phyloP scores from a whole-genome alignment of 2,888 invertebrate genomes.

The Pammene aurita region DNA sequence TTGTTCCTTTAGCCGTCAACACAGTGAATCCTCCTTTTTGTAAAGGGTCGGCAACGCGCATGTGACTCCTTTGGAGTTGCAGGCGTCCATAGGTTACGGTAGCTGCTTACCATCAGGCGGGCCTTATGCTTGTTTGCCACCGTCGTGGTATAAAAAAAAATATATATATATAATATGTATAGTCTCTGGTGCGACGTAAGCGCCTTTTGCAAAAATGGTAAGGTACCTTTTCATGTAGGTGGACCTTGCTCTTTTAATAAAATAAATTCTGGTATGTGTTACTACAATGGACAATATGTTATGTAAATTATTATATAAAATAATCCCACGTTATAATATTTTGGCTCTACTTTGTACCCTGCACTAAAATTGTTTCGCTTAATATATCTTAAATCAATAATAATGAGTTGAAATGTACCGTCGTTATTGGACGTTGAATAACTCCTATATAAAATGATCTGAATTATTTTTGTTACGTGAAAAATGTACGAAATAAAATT shows the following conservation, averaged over 20 bases:
- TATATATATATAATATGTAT: no score
- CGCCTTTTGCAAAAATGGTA: no score
- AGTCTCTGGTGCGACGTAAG: no score
- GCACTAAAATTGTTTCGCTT: constrained; percentile 4
- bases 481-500: constrained; percentile 59
- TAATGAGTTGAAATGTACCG: constrained; percentile 20
- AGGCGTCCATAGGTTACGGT: no score
- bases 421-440: constrained; percentile 55
- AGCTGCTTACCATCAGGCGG: no score
- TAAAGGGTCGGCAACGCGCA: no score
- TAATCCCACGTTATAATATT: background rate
- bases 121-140: no score
- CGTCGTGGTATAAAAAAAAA: no score
- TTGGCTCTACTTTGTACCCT: constrained; percentile 11
- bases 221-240: no score
- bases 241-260: background rate
- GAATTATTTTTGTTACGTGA: constrained; percentile 79
- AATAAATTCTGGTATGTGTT: background rate
- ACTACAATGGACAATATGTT: background rate
- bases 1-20: no score
- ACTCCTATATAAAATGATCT: constrained; percentile 65
- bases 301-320: background rate
- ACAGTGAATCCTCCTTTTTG: no score
- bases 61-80: no score
- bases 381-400: constrained; percentile 3